Evolutionary conservation across 2,797 vertebrate genomes (phyloP).

Genomic region (Hoplostethus mediterraneus): DNA sequence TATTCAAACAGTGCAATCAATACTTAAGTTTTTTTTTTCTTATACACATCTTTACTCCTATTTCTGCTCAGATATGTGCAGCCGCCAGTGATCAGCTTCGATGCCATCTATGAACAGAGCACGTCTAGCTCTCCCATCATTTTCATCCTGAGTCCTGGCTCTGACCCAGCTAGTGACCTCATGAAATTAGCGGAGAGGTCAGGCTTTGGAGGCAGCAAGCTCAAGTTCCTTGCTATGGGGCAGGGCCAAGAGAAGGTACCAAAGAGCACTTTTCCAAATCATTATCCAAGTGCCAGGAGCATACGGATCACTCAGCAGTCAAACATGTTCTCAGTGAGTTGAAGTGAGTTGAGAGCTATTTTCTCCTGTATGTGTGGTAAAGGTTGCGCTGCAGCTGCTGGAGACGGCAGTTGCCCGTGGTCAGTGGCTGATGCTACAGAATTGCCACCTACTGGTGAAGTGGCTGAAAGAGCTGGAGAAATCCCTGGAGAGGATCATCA

Average conservation of each 20-base stretch:
- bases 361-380: conserved; percentile 25
- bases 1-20: neutral
- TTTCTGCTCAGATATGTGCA: conserved; percentile 90
- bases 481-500: conserved; percentile 89
- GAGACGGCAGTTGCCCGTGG: conserved; percentile 85
- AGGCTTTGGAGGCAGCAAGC: conserved; percentile 89
- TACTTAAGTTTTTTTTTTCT: neutral
- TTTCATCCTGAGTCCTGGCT: conserved; percentile 96
- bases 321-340: neutral
- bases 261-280: neutral
- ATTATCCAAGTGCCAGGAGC: neutral
- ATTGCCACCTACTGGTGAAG: conserved; percentile 94
- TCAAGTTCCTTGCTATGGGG: conserved; percentile 97
- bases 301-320: neutral
- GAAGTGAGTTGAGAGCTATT: neutral
- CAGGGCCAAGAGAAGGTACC: conserved; percentile 96
- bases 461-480: conserved; percentile 96
- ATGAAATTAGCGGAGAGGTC: conserved; percentile 92
- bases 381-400: conserved; percentile 94
- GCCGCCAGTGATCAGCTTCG: conserved; percentile 95
- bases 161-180: conserved; percentile 93
- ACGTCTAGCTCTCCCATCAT: conserved; percentile 92
- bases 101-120: conserved; percentile 93
- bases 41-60: conserved; percentile 21
- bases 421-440: conserved; percentile 97